A percentile compares a stretch with the other conserved stretches of the same genome.
phyloP scores from a whole-genome alignment of 2,888 invertebrate species.

The Octonoba sinensis region DNA sequence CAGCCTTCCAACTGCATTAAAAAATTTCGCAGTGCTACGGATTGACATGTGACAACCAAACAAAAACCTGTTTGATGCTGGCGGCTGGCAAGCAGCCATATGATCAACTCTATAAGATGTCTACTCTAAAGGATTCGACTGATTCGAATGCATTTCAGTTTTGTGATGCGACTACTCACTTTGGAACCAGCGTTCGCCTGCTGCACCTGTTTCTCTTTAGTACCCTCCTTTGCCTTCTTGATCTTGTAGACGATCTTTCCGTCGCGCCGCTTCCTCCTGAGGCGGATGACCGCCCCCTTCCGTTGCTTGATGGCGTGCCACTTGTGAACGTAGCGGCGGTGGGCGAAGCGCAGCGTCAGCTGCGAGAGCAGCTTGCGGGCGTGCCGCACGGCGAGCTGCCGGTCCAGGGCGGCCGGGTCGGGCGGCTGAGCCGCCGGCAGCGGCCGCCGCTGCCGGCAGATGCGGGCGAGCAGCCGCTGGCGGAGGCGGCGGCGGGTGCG shows the following conservation, averaged over 20 bases:
- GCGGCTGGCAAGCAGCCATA: too few relatives aligned
- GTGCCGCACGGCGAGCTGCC: constrained; percentile 30
- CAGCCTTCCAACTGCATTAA: too few relatives aligned
- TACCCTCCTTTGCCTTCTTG: constrained; percentile 2
- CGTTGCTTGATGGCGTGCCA: constrained; percentile 65
- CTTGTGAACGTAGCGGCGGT: constrained; percentile 49
- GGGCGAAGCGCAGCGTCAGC: constrained; percentile 54
- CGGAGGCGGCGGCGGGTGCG: constrained; percentile 39
- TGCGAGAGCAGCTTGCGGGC: constrained; percentile 55
- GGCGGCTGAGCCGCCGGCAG: constrained; percentile 7
- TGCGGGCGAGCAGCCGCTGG: constrained; percentile 34
- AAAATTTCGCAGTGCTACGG: too few relatives aligned
- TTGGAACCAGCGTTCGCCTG: constrained; percentile 9
- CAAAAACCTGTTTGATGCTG: too few relatives aligned
- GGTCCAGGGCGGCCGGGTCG: constrained; percentile 21
- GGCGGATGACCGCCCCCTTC: constrained; percentile 67
- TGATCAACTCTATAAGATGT: too few relatives aligned
- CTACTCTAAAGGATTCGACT: too few relatives aligned
- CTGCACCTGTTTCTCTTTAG: background rate
- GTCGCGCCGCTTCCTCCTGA: constrained; percentile 47
- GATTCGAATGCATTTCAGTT: too few relatives aligned
- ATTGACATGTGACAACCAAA: too few relatives aligned
- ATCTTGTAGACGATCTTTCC: constrained; percentile 35
- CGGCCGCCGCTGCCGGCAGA: constrained; percentile 39
- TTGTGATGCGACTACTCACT: constrained; percentile 1